These are phyloP conservation scores for Griposia aprilina DNA, from an alignment of 2,888 invertebrate species.

Conservation along the genomic window DNA sequence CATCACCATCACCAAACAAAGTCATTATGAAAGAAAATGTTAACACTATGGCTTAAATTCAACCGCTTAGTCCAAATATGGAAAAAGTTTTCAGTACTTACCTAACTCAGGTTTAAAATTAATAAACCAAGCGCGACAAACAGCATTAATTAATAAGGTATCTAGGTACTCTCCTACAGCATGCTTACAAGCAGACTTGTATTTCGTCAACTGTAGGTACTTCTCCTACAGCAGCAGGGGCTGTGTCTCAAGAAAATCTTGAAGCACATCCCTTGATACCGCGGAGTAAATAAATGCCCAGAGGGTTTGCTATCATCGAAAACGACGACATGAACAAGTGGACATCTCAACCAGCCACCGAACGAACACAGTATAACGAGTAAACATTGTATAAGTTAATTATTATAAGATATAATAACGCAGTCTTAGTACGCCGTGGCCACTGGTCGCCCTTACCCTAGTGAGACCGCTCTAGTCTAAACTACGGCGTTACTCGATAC, in stretches of 20 bases:
- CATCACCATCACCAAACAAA: not conserved
- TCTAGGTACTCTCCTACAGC: too few relatives aligned
- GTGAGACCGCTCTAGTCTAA: conserved; percentile 79
- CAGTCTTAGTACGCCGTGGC: conserved; percentile 87
- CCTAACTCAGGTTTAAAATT: not conserved
- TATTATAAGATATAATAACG: conserved; percentile 76
- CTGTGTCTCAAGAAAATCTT: not conserved
- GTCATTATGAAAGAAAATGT: not conserved
- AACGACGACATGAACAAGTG: conserved; percentile 59
- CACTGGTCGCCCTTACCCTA: conserved; percentile 78
- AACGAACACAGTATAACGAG: conserved; percentile 77
- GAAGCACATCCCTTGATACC: not conserved
- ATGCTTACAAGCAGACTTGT: not conserved
- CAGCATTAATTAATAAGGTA: not conserved
- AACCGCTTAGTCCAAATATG: conserved; percentile 25
- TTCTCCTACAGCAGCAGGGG: not conserved
- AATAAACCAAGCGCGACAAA: not conserved
- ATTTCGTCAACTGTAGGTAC: not conserved
- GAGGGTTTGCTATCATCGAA: conserved; percentile 54
- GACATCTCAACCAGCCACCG: conserved; percentile 62
- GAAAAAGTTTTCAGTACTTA: conserved; percentile 3
- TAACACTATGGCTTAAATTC: conserved; percentile 18
- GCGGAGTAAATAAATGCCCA: conserved; percentile 39
- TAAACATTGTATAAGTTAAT: conserved; percentile 81
- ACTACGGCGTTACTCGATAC: conserved; percentile 79